Base-by-base conservation (phyloP, 1,140 invertebrate genomes). In the Phortica variegata region DNA sequence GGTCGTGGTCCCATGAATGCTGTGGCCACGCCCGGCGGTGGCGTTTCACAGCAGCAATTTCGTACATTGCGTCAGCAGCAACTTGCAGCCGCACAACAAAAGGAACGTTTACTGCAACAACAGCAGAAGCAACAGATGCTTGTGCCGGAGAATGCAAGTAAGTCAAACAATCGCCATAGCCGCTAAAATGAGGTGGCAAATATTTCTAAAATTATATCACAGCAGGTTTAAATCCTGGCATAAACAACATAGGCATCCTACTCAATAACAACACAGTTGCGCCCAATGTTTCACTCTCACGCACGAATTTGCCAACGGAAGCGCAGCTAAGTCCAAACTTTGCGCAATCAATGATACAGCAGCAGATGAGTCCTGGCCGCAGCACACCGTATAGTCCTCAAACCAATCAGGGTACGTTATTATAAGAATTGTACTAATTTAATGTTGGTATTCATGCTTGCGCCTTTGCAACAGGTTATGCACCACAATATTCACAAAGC, bases 221-320 rank as follows among this genome's bases (percentile, higher is more conserved):
- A 63, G 59, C 60, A 58, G 73, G 85, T 74, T 79, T 85, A 49
- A 79, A 80, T 52, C 77, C 82, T 21, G 81, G 80, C 47, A 80
- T 88, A 59, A 85, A 88, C 43, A 90, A 87, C 71, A 87, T 91
- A 54, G 84, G 86, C 71, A 87, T 84, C 47, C 77, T 91, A 56
- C 78, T 91, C 52, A 91, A 90, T 69, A 87, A 85, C 61, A 83
- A 85, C n/a, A 84, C 85, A 16, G 87, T 88, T 49, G 87, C 88
- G 16, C 88, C 86, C 7, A 91, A 91, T 77, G 89, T 92, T 7
- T 85, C 88, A 19, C 76, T 81, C 21, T 78, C 88, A 79, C 80
- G 86, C 51, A 85, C 82, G 19, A 87, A 82, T 76, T 80, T 87
- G 55, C 73, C 73, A n/a, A 80, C 85, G 56, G 87, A 89, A 72